phyloP scores from a whole-genome alignment of 2,888 invertebrate species.

The Aphodius granarius region DNA sequence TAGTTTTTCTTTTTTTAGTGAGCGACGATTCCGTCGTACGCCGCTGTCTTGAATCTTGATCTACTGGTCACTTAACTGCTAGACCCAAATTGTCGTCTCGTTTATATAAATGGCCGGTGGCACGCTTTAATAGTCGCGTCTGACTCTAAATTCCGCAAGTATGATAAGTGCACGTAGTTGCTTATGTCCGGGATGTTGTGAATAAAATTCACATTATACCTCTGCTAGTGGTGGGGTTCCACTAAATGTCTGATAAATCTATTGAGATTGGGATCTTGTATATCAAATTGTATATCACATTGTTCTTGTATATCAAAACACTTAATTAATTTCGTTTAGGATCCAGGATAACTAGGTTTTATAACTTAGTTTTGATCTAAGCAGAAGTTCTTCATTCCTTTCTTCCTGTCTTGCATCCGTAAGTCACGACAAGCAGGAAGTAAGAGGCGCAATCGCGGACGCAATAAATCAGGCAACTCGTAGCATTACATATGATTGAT shows the following conservation, averaged over 20 bases:
- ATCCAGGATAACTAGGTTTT: too few species aligned
- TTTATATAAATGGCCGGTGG: slow-evolving; percentile 42
- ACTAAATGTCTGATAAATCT: slow-evolving; percentile 20
- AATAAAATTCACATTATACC: slow-evolving; percentile 46
- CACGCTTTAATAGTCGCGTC: slow-evolving; percentile 43
- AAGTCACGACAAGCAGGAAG: background rate
- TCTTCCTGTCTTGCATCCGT: background rate
- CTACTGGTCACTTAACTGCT: background rate
- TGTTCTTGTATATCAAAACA: too few species aligned
- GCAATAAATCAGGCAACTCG: slow-evolving; percentile 34
- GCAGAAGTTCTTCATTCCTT: background rate
- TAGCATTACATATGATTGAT: slow-evolving; percentile 36
- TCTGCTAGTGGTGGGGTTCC: background rate
- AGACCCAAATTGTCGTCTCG: slow-evolving; percentile 40
- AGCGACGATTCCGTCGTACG: background rate
- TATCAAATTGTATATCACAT: background rate
- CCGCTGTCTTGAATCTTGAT: background rate
- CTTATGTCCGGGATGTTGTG: slow-evolving; percentile 51
- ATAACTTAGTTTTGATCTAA: too few species aligned
- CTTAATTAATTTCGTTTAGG: too few species aligned
- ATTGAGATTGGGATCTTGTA: slow-evolving; percentile 20
- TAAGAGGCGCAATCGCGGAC: slow-evolving; percentile 14
- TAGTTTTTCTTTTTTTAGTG: background rate
- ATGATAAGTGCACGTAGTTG: slow-evolving; percentile 46
- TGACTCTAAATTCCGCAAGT: slow-evolving; percentile 44